Percentiles rank a stretch among this genome's conserved stretches.
phyloP scores from a whole-genome alignment of 2,888 invertebrate genomes.

The Seladonia tumulorum region DNA sequence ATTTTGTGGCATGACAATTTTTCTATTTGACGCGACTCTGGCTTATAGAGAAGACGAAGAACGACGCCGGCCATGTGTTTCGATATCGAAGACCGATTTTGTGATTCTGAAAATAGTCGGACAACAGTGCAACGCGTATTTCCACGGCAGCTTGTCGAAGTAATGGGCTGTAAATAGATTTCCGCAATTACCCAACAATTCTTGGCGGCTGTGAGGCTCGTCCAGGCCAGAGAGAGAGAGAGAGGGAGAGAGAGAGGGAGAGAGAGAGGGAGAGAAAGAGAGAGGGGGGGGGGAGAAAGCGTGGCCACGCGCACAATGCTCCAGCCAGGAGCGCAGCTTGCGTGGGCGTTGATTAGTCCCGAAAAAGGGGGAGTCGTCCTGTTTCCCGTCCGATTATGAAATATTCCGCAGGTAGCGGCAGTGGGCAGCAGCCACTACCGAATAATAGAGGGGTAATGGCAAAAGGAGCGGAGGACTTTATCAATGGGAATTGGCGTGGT shows the following conservation, averaged over 20 bases:
- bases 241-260: not conserved
- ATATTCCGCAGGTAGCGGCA: slow-evolving; percentile 58
- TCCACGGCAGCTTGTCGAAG: slow-evolving; percentile 1
- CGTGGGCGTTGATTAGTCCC: slow-evolving; percentile 56
- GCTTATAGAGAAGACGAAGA: not conserved
- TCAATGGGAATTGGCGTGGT: slow-evolving; percentile 78
- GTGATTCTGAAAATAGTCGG: slow-evolving; percentile 9
- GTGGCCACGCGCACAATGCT: slow-evolving; percentile 42
- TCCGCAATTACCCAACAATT: slow-evolving; percentile 20
- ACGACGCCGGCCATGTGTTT: slow-evolving; percentile 1
- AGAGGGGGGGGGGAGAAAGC: not conserved
- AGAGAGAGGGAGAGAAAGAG: not conserved
- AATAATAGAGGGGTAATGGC: slow-evolving; percentile 73
- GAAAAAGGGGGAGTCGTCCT: slow-evolving; percentile 49
- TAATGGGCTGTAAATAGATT: slow-evolving; percentile 30
- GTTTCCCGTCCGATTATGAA: slow-evolving; percentile 67
- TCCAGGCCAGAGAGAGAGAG: not conserved
- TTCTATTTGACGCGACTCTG: not conserved
- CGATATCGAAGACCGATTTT: slow-evolving; percentile 2
- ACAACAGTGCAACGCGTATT: slow-evolving; percentile 9
- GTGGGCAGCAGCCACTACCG: slow-evolving; percentile 28
- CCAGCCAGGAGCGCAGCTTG: slow-evolving; percentile 53
- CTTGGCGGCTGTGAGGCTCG: not conserved
- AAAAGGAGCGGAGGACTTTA: slow-evolving; percentile 76
- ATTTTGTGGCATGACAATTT: not conserved